Conservation (phyloP, 2,113 vertebrate genomes). For the Lophochroa leadbeateri region DNA sequence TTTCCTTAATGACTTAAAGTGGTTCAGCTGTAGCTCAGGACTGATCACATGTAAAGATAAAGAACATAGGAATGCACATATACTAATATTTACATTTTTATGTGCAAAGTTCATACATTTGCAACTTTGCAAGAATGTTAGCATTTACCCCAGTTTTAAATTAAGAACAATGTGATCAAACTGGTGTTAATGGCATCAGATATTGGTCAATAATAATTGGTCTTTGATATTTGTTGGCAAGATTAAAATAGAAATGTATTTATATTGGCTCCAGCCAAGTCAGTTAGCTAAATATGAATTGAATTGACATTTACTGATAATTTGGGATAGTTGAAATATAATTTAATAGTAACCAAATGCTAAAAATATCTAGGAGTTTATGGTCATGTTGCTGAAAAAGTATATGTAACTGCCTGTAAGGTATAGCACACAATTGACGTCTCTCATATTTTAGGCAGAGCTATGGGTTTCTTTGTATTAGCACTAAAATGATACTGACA, state of each 20-base stretch:
- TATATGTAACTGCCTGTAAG: conserved; percentile 4
- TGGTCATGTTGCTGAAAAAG: neutral
- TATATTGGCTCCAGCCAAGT: neutral
- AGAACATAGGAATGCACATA: neutral
- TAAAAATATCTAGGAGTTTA: conserved; percentile 42
- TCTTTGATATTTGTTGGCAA: neutral
- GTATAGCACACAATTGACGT: conserved; percentile 1
- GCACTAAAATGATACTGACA: conserved; percentile 54
- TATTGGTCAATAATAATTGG: neutral
- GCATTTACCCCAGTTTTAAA: neutral
- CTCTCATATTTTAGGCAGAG: neutral
- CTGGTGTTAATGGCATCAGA: neutral
- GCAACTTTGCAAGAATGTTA: neutral
- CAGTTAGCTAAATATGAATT: neutral
- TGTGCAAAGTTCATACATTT: neutral
- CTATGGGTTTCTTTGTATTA: conserved; percentile 1
- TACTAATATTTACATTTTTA: neutral
- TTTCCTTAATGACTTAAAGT: conserved; percentile 26
- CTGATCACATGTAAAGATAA: conserved; percentile 10
- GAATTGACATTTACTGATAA: conserved; percentile 19
- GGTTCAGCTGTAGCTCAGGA: neutral
- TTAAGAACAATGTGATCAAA: neutral
- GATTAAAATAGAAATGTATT: neutral
- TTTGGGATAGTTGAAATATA: neutral
- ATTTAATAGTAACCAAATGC: conserved; percentile 40